Conservation (phyloP, 1,140 invertebrate species). For the Lasaia peninsularis region DNA sequence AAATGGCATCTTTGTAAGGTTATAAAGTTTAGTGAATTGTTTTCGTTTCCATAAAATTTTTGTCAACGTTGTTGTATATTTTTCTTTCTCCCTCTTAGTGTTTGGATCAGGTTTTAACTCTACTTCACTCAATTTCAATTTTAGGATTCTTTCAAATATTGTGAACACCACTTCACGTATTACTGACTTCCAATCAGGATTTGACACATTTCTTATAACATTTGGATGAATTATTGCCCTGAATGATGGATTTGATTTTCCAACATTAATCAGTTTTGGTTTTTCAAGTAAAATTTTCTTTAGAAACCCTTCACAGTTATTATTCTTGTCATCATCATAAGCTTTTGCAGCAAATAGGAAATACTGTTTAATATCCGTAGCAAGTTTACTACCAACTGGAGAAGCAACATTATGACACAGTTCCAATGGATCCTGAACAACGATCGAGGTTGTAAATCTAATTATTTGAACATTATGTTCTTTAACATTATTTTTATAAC, state of each 20-base stretch:
- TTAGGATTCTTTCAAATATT: not conserved
- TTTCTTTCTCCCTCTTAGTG: not conserved
- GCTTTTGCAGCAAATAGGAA: conserved; percentile 43
- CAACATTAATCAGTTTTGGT: not conserved
- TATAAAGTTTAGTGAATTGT: not conserved
- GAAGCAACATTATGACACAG: conserved; percentile 72
- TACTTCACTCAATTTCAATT: not conserved
- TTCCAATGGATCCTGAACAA: conserved; percentile 77
- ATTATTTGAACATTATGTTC: conserved; percentile 31
- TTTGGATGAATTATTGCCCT: not conserved
- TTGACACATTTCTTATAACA: not conserved
- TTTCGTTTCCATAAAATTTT: not conserved
- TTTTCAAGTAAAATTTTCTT: conserved; percentile 2
- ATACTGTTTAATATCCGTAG: conserved; percentile 32
- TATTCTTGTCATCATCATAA: conserved; percentile 36
- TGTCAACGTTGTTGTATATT: not conserved
- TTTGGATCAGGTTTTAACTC: not conserved
- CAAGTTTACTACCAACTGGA: conserved; percentile 34
- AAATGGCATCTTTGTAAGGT: not conserved
- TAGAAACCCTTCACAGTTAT: conserved; percentile 17
- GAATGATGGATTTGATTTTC: not conserved
- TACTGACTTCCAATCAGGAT: not conserved
- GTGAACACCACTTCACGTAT: not conserved
- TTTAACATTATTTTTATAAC: conserved; percentile 43
- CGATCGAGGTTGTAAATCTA: conserved; percentile 50